Evolutionary conservation across 1,140 invertebrate genomes (phyloP).

Genomic region (Druon quercuslanigerum): DNA sequence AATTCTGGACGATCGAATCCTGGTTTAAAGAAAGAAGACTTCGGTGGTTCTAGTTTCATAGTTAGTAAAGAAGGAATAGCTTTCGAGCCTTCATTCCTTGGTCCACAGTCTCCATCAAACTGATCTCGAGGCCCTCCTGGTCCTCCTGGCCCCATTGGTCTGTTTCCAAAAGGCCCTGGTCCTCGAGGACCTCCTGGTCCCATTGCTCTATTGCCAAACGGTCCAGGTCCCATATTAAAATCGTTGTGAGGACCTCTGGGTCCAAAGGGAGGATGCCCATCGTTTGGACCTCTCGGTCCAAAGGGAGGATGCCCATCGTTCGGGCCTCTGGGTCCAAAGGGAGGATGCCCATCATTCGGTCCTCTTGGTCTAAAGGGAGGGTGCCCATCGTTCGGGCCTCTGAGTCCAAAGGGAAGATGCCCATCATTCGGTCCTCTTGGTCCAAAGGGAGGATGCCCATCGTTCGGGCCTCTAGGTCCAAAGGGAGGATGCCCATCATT

Average conservation of each 20-base stretch:
- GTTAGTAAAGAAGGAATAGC: neutral
- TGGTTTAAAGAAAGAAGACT: neutral
- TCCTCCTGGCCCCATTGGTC: conserved; percentile 43
- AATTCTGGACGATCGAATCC: neutral
- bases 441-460: conserved; percentile 35
- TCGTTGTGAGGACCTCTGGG: conserved; percentile 40
- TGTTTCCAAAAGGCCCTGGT: conserved; percentile 31
- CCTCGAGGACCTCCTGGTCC: conserved; percentile 30
- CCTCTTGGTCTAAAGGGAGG: conserved; percentile 46
- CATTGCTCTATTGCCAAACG: conserved; percentile 41
- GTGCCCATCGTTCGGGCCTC: conserved; percentile 36
- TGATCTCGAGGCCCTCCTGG: conserved; percentile 30
- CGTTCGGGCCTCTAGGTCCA: conserved; percentile 40
- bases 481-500: conserved; percentile 36
- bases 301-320: conserved; percentile 32
- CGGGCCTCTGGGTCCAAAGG: conserved; percentile 45
- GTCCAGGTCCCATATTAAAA: conserved; percentile 32
- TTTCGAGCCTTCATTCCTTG: neutral
- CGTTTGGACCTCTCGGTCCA: conserved; percentile 40
- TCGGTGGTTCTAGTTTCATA: neutral
- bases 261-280: conserved; percentile 34
- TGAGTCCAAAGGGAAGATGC: conserved; percentile 38
- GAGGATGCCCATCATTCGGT: neutral
- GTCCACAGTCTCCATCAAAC: conserved; percentile 28
- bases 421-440: conserved; percentile 40